Conservation (phyloP, 2,113 vertebrate species). For the Urocynchramus pylzowi region DNA sequence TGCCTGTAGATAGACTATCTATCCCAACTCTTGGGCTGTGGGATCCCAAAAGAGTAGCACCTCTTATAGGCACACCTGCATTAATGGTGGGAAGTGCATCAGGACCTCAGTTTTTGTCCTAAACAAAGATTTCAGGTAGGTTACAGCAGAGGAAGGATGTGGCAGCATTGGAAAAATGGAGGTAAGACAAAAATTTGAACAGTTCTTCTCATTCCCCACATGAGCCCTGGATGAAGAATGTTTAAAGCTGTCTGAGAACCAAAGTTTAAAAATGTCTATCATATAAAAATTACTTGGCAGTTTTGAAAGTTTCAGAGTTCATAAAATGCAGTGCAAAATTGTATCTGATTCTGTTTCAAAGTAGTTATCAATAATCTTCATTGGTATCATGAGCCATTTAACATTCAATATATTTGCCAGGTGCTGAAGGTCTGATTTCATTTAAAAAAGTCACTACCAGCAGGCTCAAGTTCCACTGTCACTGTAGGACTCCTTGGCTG, state of each 20-base stretch:
- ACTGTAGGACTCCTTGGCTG: not conserved
- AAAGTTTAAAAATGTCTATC: not conserved
- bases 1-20: not conserved
- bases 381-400: not conserved
- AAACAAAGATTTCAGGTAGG: not conserved
- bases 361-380: not conserved
- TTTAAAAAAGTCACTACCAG: not conserved
- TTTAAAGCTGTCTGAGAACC: not conserved
- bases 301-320: not conserved
- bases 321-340: not conserved
- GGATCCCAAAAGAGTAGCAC: not conserved
- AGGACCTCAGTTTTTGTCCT: not conserved
- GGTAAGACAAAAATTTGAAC: not conserved
- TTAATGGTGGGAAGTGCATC: not conserved
- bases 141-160: not conserved
- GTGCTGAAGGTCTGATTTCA: not conserved
- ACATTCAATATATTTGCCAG: not conserved
- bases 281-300: not conserved
- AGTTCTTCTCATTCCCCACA: not conserved
- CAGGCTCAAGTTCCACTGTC: not conserved
- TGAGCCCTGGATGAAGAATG: not conserved
- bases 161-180: not conserved
- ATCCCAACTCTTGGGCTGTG: not conserved
- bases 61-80: not conserved
- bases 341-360: not conserved